Conservation (phyloP, 2,888 invertebrate species). For the Elaeidobius kamerunicus region DNA sequence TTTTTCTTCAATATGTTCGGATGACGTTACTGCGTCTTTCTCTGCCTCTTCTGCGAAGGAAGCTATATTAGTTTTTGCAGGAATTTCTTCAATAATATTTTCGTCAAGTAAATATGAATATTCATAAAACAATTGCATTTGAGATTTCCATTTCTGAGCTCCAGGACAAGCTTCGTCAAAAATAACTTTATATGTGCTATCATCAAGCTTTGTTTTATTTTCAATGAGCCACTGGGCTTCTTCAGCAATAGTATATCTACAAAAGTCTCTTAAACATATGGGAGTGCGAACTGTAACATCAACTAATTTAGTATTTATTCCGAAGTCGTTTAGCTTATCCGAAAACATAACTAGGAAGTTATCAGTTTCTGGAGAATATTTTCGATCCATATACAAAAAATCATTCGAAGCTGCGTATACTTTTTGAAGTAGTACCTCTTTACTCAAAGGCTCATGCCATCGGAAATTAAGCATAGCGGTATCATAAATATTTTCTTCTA, state of each 20-base stretch:
- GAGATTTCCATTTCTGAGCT: slow-evolving; percentile 29
- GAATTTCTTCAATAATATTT: slow-evolving; percentile 16
- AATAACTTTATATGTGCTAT: slow-evolving; percentile 22
- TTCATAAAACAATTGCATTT: slow-evolving; percentile 32
- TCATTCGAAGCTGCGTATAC: slow-evolving; percentile 33
- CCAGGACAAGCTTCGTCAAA: slow-evolving; percentile 33
- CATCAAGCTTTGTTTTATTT: slow-evolving; percentile 11
- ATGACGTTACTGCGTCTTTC: too few species aligned
- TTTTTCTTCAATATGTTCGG: slow-evolving; percentile 11
- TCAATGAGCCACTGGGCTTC: slow-evolving; percentile 35
- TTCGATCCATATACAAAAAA: slow-evolving; percentile 33
- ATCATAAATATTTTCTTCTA: slow-evolving; percentile 25
- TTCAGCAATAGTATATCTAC: slow-evolving; percentile 35
- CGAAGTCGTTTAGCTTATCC: slow-evolving; percentile 38
- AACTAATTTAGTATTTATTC: slow-evolving; percentile 35
- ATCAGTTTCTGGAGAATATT: slow-evolving; percentile 38
- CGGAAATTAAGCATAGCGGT: slow-evolving; percentile 30
- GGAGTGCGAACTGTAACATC: slow-evolving; percentile 36
- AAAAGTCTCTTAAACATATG: slow-evolving; percentile 41
- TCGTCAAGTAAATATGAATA: slow-evolving; percentile 31
- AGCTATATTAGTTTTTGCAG: background rate
- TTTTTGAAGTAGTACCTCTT: slow-evolving; percentile 36
- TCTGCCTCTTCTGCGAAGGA: background rate
- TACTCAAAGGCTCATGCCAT: slow-evolving; percentile 38
- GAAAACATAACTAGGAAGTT: slow-evolving; percentile 35